Evolutionary conservation across 2,113 vertebrate species (phyloP).

Genomic region (Athene noctua): DNA sequence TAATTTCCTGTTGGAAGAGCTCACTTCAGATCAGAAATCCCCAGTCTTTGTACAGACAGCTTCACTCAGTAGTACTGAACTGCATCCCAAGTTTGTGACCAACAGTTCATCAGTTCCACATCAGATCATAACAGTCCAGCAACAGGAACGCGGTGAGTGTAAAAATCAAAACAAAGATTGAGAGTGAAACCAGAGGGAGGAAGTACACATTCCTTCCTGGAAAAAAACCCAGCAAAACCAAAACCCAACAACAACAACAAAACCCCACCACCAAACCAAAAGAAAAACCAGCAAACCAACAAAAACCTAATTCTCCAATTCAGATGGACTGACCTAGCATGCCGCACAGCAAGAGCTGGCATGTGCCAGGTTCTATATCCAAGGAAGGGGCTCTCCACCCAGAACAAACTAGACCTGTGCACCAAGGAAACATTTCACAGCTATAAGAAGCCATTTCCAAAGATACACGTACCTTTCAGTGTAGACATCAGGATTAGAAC

Average conservation of each 20-base stretch:
- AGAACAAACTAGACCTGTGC: background rate
- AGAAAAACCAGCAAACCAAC: background rate
- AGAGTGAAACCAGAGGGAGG: background rate
- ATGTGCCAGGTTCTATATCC: accelerated
- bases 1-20: background rate
- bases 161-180: background rate
- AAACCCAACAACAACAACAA: background rate
- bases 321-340: background rate
- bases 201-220: background rate
- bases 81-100: background rate
- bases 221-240: no score
- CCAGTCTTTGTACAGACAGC: background rate
- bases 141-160: accelerated
- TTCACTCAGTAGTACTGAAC: background rate
- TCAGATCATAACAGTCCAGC: accelerated
- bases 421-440: background rate
- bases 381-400: background rate
- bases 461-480: background rate
- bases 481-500: background rate
- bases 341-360: background rate
- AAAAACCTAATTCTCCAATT: background rate
- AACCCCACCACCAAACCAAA: background rate
- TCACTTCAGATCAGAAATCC: background rate
- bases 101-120: background rate
- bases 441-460: background rate